Percentiles rank a stretch among this genome's conserved stretches.
Conservation (phyloP, 2,888 invertebrate species). For the Syrista parreyssii region DNA sequence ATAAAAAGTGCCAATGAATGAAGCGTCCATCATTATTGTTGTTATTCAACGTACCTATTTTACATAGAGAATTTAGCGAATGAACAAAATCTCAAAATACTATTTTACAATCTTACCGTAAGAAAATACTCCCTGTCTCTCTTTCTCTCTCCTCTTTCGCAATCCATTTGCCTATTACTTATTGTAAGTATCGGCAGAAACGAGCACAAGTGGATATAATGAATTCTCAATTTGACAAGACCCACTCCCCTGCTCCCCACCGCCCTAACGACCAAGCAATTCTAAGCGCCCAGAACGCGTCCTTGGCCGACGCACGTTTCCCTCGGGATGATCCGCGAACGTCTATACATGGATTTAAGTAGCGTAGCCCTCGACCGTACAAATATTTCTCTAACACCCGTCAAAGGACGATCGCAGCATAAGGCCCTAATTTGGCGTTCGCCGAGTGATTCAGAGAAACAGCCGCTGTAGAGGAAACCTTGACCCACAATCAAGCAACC, state of each 20-base stretch:
- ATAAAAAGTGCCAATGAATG: not conserved
- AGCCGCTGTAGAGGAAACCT: slow-evolving; percentile 46
- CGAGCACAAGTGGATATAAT: not conserved
- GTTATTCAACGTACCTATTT: not conserved
- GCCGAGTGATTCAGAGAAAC: slow-evolving; percentile 38
- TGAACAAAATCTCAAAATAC: not conserved
- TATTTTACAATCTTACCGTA: not conserved
- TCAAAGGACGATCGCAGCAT: not conserved
- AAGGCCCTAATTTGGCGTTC: not conserved
- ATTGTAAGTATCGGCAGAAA: not conserved
- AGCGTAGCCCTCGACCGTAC: not conserved
- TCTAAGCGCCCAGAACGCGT: not conserved
- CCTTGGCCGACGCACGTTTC: not conserved
- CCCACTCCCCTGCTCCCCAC: too few species aligned
- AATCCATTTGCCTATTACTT: not conserved
- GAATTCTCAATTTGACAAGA: not conserved
- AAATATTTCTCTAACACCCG: not conserved
- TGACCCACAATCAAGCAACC: slow-evolving; percentile 45
- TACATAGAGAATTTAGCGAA: not conserved
- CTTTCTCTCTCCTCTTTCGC: too few species aligned
- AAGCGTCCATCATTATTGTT: not conserved
- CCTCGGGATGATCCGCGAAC: not conserved
- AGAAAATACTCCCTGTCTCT: not conserved
- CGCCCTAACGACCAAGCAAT: not conserved
- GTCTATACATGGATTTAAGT: not conserved